Evolutionary conservation across 2,888 invertebrate species (phyloP).

Genomic region (Mesorhabditis spiculigera): DNA sequence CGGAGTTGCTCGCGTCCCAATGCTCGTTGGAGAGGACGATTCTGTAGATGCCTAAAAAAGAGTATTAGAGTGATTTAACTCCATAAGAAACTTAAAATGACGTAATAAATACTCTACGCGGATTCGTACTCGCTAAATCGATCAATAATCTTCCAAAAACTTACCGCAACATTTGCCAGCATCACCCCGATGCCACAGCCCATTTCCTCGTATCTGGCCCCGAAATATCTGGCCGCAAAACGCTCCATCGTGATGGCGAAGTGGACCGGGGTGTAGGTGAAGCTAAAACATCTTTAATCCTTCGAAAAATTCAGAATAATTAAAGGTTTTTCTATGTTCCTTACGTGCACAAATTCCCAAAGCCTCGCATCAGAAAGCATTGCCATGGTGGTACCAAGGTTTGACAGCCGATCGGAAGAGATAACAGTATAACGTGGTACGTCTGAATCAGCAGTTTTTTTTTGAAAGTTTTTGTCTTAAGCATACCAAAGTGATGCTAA

Average conservation of each 20-base stretch:
- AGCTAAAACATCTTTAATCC: neutral
- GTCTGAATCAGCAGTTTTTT: neutral
- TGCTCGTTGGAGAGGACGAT: neutral
- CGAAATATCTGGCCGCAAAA: neutral
- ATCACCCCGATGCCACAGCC: neutral
- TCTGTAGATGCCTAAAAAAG: neutral
- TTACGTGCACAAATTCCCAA: neutral
- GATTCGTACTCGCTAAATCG: no score
- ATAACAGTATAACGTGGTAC: neutral
- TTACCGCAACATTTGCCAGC: neutral
- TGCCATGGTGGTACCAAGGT: neutral
- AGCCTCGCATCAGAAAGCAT: neutral
- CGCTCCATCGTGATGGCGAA: neutral
- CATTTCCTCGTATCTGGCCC: neutral
- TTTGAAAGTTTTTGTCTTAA: no score
- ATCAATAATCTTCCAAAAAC: no score
- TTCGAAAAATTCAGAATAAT: no score
- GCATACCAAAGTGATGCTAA: neutral
- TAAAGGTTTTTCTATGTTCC: no score
- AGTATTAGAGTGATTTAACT: neutral
- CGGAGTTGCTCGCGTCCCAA: neutral
- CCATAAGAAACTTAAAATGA: neutral
- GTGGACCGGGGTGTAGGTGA: neutral
- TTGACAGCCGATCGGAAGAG: conserved; percentile 2
- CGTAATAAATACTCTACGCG: no score